Conservation (phyloP, 2,888 invertebrate genomes). For the Drosophila neoperkinsi region DNA sequence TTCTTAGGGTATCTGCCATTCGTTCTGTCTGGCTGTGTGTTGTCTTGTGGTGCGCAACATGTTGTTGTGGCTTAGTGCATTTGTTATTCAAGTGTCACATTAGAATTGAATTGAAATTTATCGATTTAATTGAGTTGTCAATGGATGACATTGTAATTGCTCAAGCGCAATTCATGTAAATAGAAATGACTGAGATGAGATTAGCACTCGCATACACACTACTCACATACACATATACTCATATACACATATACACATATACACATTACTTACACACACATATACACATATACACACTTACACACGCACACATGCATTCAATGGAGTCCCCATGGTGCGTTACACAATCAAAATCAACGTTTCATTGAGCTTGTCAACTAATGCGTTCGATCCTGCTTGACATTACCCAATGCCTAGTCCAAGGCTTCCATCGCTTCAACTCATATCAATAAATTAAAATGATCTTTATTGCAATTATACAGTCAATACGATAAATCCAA, state of each 20-base stretch:
- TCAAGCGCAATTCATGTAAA: slow-evolving; percentile 73
- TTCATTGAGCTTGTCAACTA: slow-evolving; percentile 61
- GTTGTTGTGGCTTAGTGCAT: slow-evolving; percentile 22
- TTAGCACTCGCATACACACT: slow-evolving; percentile 19
- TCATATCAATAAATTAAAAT: slow-evolving; percentile 20
- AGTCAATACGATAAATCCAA: slow-evolving; percentile 5
- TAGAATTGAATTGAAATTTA: slow-evolving; percentile 70
- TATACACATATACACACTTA: background rate
- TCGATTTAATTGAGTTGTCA: slow-evolving; percentile 71
- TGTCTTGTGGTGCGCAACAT: slow-evolving; percentile 6
- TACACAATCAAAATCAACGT: slow-evolving; percentile 59
- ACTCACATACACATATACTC: background rate
- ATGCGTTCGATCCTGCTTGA: slow-evolving; percentile 61
- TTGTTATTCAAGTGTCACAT: slow-evolving; percentile 65
- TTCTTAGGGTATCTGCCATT: slow-evolving; percentile 32
- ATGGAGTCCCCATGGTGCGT: slow-evolving; percentile 44
- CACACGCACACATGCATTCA: slow-evolving; percentile 10
- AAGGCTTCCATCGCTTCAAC: slow-evolving; percentile 49
- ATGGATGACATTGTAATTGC: slow-evolving; percentile 69
- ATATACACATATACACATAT: background rate
- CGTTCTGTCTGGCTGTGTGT: background rate
- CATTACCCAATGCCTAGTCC: slow-evolving; percentile 76
- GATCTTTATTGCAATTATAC: background rate
- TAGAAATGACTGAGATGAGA: slow-evolving; percentile 60
- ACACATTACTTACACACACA: background rate